Evolutionary conservation across 2,797 vertebrate species (phyloP).

Genomic region (Epinephelus coioides): DNA sequence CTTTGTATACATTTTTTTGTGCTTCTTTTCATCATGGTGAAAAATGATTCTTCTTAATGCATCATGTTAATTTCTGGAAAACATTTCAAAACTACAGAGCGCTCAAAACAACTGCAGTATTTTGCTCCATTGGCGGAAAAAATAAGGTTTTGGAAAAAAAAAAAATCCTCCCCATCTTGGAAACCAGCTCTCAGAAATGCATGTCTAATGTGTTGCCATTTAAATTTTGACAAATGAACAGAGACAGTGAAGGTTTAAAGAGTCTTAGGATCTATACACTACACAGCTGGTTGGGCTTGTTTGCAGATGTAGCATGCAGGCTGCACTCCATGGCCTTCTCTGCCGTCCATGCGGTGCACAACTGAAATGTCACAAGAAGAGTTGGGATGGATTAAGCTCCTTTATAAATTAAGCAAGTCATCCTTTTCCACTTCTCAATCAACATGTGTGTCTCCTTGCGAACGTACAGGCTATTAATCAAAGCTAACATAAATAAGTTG

Average conservation of each 20-base stretch:
- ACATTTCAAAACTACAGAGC: constrained; percentile 1
- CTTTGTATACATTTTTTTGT: neutral
- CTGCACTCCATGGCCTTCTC: constrained; percentile 34
- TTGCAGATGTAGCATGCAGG: constrained; percentile 55
- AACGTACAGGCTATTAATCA: constrained; percentile 69
- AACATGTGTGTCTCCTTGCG: constrained; percentile 35
- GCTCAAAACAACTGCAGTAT: constrained; percentile 1
- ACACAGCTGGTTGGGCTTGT: constrained; percentile 57
- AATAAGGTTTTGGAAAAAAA: neutral
- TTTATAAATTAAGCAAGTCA: constrained; percentile 54
- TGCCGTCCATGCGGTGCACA: constrained; percentile 36
- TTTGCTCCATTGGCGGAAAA: constrained; percentile 20
- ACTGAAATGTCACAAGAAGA: constrained; percentile 49
- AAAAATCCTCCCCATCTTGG: constrained; percentile 4
- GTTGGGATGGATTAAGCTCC: constrained; percentile 37
- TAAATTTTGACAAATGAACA: constrained; percentile 54
- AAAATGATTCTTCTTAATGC: neutral
- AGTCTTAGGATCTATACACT: constrained; percentile 34
- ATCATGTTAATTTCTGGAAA: constrained; percentile 13
- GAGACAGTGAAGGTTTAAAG: constrained; percentile 41
- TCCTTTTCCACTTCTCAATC: constrained; percentile 51
- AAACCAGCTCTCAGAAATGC: constrained; percentile 46
- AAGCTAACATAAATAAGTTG: constrained; percentile 63
- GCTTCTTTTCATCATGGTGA: neutral
- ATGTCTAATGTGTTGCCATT: constrained; percentile 54